These are phyloP conservation scores for Orchestia grillus DNA, from an alignment of 1,140 invertebrate species.

Conservation along the genomic window DNA sequence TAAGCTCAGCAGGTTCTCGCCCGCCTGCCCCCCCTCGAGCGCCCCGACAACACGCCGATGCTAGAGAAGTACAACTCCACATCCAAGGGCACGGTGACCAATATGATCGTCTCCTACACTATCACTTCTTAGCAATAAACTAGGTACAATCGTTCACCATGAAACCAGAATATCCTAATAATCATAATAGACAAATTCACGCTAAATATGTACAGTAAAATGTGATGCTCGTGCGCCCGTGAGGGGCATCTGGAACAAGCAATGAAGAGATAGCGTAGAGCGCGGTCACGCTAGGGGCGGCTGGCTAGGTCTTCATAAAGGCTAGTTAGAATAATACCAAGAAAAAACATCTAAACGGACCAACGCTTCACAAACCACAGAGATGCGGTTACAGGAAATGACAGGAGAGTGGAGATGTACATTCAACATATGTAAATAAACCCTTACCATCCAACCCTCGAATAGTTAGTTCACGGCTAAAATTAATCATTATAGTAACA, in stretches of 20 bases:
- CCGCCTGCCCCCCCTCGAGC: background rate
- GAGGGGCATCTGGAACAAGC: background rate
- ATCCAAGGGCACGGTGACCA: background rate
- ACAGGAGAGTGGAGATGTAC: background rate
- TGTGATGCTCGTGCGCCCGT: background rate
- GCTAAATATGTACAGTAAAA: background rate
- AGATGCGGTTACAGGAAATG: background rate
- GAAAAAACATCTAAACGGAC: background rate
- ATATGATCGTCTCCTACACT: background rate
- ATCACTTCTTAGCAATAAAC: constrained; percentile 9
- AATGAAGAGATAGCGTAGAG: background rate
- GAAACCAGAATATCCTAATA: background rate
- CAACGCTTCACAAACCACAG: background rate
- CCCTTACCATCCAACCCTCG: background rate
- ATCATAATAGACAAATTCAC: background rate
- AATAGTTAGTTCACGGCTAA: background rate
- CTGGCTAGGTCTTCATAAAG: background rate
- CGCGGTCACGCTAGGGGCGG: too few species aligned
- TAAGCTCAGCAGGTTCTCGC: too few species aligned
- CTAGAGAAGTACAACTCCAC: background rate
- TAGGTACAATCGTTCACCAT: background rate
- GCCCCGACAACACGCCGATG: background rate
- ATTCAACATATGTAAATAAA: background rate
- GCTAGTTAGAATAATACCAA: background rate
- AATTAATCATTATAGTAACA: background rate